These are phyloP conservation scores for Aporrectodea caliginosa DNA, from an alignment of 1,140 invertebrate genomes.

Conservation along the genomic window DNA sequence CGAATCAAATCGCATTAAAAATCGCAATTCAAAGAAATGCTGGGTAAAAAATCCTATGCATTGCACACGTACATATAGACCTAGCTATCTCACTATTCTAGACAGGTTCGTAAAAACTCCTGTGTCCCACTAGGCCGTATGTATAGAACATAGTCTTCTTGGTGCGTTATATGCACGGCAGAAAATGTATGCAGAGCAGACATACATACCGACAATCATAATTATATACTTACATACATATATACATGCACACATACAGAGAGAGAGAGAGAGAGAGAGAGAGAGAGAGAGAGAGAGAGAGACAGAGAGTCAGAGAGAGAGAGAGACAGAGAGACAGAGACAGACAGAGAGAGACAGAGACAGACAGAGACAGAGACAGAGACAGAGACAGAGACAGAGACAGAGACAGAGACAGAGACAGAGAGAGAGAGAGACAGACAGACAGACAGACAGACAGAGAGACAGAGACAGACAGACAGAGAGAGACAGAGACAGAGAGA, in stretches of 20 bases:
- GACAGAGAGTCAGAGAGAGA: not conserved
- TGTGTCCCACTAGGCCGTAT: too few species aligned
- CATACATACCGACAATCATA: too few species aligned
- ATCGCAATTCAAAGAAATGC: too few species aligned
- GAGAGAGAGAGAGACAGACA: not conserved
- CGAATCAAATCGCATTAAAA: too few species aligned
- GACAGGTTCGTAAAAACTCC: too few species aligned
- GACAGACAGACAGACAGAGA: not conserved
- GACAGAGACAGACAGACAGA: not conserved
- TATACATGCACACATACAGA: not conserved
- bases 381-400: not conserved
- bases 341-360: not conserved
- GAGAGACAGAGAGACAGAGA: not conserved
- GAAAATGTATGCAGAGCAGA: too few species aligned
- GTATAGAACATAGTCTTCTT: too few species aligned
- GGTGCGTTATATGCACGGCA: too few species aligned
- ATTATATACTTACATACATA: too few species aligned
- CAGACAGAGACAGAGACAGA: not conserved
- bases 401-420: not conserved
- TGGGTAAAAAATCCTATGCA: too few species aligned
- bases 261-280: constrained; percentile 1
- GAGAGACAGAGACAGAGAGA: not conserved
- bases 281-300: constrained; percentile 1
- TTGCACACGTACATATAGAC: too few species aligned
- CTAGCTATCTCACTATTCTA: too few species aligned